phyloP scores from a whole-genome alignment of 2,797 vertebrate species.

The Hypotaenidia philippensis region DNA sequence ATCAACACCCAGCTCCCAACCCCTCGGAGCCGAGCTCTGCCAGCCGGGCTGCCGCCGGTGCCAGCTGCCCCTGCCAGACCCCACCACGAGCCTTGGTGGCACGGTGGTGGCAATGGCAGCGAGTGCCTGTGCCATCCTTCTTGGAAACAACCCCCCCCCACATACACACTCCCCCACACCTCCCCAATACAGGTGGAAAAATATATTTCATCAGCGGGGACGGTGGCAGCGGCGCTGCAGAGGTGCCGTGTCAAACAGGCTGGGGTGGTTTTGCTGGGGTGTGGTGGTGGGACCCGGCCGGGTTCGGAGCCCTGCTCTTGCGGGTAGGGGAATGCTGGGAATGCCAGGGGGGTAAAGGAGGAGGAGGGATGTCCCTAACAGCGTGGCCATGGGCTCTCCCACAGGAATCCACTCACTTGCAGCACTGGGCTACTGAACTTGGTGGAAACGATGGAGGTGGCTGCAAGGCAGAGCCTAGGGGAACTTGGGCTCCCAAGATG shows the following conservation, averaged over 20 bases:
- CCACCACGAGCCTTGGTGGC: rapidly evolving
- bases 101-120: not conserved
- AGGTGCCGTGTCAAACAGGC: not conserved
- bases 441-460: not conserved
- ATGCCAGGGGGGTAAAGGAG: not conserved
- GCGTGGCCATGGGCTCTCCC: not conserved
- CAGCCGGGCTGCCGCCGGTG: rapidly evolving
- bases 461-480: not conserved
- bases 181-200: not conserved
- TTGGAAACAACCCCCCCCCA: not conserved
- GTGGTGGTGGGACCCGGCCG: slow-evolving; percentile 35
- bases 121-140: not conserved
- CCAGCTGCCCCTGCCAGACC: rapidly evolving
- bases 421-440: not conserved
- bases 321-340: slow-evolving; percentile 1
- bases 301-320: not conserved
- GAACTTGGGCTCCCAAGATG: not conserved
- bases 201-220: not conserved
- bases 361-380: not conserved
- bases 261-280: slow-evolving; percentile 48
- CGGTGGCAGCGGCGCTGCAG: rapidly evolving
- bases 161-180: too few species aligned
- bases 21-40: rapidly evolving
- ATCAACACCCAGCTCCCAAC: rapidly evolving
- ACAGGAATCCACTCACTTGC: not conserved